phyloP scores from a whole-genome alignment of 1,140 invertebrate species.

The Trinorchestia longiramus region DNA sequence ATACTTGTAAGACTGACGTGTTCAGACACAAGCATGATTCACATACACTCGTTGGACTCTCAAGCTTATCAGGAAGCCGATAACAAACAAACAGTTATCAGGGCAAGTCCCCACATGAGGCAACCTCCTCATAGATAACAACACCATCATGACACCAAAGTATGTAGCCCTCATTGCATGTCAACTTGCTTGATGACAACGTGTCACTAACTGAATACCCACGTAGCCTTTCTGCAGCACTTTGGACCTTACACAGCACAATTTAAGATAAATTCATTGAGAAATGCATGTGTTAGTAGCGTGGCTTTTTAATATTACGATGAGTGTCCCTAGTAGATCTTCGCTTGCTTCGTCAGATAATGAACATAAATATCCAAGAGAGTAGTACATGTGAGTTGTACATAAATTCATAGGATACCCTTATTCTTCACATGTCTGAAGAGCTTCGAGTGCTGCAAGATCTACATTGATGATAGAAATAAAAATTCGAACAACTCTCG shows the following conservation, averaged over 20 bases:
- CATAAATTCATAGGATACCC: too few relatives aligned
- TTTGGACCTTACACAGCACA: not conserved
- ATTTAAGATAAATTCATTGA: not conserved
- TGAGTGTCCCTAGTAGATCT: too few relatives aligned
- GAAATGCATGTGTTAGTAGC: too few relatives aligned
- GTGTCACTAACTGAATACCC: not conserved
- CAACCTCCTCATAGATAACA: not conserved
- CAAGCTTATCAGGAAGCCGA: not conserved
- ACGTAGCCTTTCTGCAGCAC: not conserved
- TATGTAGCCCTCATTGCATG: not conserved
- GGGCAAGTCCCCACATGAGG: not conserved
- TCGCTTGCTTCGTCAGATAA: too few relatives aligned
- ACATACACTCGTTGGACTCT: not conserved
- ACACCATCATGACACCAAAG: not conserved
- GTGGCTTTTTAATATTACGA: too few relatives aligned
- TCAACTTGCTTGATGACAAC: not conserved
- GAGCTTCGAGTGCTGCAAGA: too few relatives aligned
- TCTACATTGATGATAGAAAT: too few relatives aligned
- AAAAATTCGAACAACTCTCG: too few relatives aligned
- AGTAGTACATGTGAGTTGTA: too few relatives aligned
- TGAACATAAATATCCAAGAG: too few relatives aligned
- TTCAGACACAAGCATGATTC: not conserved
- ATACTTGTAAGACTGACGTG: not conserved
- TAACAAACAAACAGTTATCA: not conserved
- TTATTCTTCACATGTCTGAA: too few relatives aligned